Base-by-base conservation (phyloP, 2,113 vertebrate species). In the Ploceus nigricollis region DNA sequence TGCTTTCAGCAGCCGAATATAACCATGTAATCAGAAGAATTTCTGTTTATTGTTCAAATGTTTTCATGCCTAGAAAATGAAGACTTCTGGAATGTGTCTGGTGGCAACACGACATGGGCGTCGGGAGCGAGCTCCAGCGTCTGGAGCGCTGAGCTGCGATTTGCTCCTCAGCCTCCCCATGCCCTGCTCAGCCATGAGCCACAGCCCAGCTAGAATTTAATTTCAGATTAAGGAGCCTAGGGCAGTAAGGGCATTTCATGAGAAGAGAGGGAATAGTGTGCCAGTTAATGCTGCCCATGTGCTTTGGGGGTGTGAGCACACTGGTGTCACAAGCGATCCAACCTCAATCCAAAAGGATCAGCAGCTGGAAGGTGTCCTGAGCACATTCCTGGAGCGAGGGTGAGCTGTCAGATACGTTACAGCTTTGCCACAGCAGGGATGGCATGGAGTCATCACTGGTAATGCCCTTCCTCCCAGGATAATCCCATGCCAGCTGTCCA, bases 11-110 rank as follows among this genome's bases (percentile, higher is more conserved):
- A 92, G 79, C 47, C 2, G 2, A 94, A 85, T 91, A 90, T 94
- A 96, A 90, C 82, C 85, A 73, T 88, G 93, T 92, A 95, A 95
- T 86, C 24, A 13, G 84, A 87, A 90, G 95, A 92, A 94, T 79
- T 82, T 96, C 87, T 87, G 87, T 95, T 91, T 97, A 53, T 95
- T 84, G 88, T 92, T 97, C 65, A 96, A 82, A 64, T 71, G 71
- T 93, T 79, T 96, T 72, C 75, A 87, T 79, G 92, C 60, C 80
- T 54, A 81, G 91, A 94, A 92, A 87, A 96, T 3, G 61, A 91
- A 82, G 78, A 79, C 61, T 95, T 95, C 92, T 92, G 91, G 83
- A 95, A 91, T 48, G 93, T 76, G 71, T 92, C 70, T 70, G 87
- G 30, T 68, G 91, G 91, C 65, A 72, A 53, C 85, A 76, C 2